Percentiles rank a stretch among this genome's conserved stretches.
Evolutionary conservation across 2,888 invertebrate genomes (phyloP).

Genomic region (Elegia similella): DNA sequence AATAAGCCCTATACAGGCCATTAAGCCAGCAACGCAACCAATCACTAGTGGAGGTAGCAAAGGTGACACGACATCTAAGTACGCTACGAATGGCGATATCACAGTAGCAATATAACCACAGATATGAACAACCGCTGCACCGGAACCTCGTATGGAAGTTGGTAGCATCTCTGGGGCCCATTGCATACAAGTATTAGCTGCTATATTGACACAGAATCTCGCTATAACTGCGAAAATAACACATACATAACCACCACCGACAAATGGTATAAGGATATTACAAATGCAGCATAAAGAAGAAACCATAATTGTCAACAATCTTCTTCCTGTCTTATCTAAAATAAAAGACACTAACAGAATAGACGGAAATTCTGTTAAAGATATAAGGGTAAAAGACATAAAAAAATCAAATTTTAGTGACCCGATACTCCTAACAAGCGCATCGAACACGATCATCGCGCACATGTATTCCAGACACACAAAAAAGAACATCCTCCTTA

Average conservation of each 20-base stretch:
- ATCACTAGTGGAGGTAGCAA: slow-evolving; percentile 58
- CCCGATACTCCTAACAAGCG: slow-evolving; percentile 54
- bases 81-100: slow-evolving; percentile 62
- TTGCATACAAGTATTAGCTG: slow-evolving; percentile 47
- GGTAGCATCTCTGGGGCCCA: slow-evolving; percentile 65
- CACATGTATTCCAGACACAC: slow-evolving; percentile 52
- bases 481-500: slow-evolving; percentile 49
- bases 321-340: slow-evolving; percentile 56
- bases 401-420: slow-evolving; percentile 58
- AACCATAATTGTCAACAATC: slow-evolving; percentile 41
- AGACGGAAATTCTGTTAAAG: slow-evolving; percentile 62
- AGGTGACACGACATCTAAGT: slow-evolving; percentile 42
- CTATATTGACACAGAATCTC: slow-evolving; percentile 57
- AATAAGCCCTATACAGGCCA: slow-evolving; percentile 40
- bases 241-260: slow-evolving; percentile 46
- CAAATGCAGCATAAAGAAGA: slow-evolving; percentile 42
- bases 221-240: slow-evolving; percentile 58
- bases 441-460: slow-evolving; percentile 51
- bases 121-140: slow-evolving; percentile 53
- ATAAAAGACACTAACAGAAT: slow-evolving; percentile 50
- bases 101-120: slow-evolving; percentile 53
- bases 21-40: slow-evolving; percentile 39
- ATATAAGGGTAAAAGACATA: slow-evolving; percentile 57
- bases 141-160: slow-evolving; percentile 56
- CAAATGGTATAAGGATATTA: slow-evolving; percentile 43